These are phyloP conservation scores for Halictus rubicundus DNA, from an alignment of 1,140 invertebrate species.

Conservation along the genomic window DNA sequence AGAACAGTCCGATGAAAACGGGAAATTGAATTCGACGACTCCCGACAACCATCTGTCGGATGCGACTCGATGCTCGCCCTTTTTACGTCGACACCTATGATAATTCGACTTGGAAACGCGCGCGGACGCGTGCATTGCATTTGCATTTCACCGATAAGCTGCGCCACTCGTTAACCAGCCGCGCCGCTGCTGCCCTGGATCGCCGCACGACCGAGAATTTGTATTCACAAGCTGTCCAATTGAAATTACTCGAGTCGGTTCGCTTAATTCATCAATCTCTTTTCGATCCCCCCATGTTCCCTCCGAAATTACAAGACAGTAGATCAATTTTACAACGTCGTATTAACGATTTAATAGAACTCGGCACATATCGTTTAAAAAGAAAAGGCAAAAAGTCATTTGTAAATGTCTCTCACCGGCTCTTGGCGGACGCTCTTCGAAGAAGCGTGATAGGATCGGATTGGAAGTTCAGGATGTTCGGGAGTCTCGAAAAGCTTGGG, in stretches of 20 bases:
- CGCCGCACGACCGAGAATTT: conserved; percentile 27
- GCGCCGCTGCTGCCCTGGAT: not conserved
- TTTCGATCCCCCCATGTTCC: not conserved
- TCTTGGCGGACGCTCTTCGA: not conserved
- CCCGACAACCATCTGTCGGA: conserved; percentile 49
- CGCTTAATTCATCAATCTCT: conserved; percentile 16
- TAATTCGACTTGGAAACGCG: conserved; percentile 51
- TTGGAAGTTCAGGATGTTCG: no score
- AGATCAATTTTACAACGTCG: not conserved
- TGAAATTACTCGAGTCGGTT: conserved; percentile 31
- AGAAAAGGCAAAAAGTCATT: no score
- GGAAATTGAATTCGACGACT: conserved; percentile 25
- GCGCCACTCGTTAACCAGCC: conserved; percentile 41
- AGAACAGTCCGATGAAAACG: conserved; percentile 1
- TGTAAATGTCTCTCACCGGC: not conserved
- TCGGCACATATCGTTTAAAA: not conserved
- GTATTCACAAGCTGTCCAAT: conserved; percentile 42
- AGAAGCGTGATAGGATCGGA: no score
- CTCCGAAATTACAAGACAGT: not conserved
- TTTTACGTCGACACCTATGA: conserved; percentile 42
- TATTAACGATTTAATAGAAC: not conserved
- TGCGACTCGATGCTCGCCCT: conserved; percentile 1
- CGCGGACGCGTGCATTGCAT: conserved; percentile 23
- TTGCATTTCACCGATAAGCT: conserved; percentile 49
- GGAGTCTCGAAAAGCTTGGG: no score